A percentile compares a stretch with the other conserved stretches of the same genome.
Conservation (phyloP, 2,797 vertebrate species). For the Acipenser oxyrinchus region DNA sequence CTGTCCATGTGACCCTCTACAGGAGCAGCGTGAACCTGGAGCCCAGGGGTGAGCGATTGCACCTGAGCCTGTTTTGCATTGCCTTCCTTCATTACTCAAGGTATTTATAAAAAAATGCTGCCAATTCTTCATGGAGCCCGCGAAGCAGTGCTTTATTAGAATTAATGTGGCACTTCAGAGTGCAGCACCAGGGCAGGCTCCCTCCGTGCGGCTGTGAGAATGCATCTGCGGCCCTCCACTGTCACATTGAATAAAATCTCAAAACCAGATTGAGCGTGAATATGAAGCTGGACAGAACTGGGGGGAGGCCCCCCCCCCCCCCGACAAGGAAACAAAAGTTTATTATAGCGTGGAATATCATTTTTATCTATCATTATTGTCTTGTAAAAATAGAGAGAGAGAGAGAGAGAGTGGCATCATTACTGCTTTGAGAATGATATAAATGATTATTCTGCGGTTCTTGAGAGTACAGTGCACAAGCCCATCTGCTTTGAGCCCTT, state of each 20-base stretch:
- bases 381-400: background rate
- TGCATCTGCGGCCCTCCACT: constrained; percentile 65
- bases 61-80: constrained; percentile 65
- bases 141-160: constrained; percentile 62
- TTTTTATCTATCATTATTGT: background rate
- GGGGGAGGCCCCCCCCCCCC: constrained; percentile 38
- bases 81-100: constrained; percentile 61
- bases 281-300: constrained; percentile 63
- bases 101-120: constrained; percentile 53
- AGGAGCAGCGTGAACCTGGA: constrained; percentile 40
- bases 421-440: too few species aligned
- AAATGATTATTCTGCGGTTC: too few species aligned
- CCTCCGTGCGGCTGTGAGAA: constrained; percentile 60
- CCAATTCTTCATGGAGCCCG: constrained; percentile 31
- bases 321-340: constrained; percentile 9
- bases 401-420: background rate
- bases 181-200: constrained; percentile 50
- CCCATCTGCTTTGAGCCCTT: too few species aligned
- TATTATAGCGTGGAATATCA: background rate
- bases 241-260: constrained; percentile 66
- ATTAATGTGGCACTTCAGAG: constrained; percentile 73
- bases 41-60: constrained; percentile 20
- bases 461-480: too few species aligned
- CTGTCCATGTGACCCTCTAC: too few species aligned
- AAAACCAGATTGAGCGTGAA: constrained; percentile 36